These are phyloP conservation scores for Rhodinocichla rosea DNA, from an alignment of 2,113 vertebrate genomes.

Conservation along the genomic window DNA sequence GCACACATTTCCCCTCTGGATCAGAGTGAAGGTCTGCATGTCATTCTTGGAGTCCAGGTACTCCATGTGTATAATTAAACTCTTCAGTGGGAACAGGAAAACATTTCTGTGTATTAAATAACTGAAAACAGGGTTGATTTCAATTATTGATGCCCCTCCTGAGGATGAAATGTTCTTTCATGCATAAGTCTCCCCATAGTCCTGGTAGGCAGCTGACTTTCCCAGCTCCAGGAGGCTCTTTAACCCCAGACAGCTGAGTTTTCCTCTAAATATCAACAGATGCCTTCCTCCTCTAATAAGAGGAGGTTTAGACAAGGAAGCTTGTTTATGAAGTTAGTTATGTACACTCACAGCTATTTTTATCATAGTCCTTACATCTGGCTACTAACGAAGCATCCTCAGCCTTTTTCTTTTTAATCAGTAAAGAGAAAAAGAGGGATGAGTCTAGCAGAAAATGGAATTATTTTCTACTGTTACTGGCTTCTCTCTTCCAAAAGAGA, in stretches of 20 bases:
- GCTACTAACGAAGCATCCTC: background rate
- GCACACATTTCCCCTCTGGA: background rate
- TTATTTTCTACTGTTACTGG: background rate
- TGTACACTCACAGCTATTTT: background rate
- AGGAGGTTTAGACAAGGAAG: conserved; percentile 13
- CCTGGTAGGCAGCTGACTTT: background rate
- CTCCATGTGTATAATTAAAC: background rate
- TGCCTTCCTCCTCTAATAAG: conserved; percentile 24
- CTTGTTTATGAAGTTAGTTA: conserved; percentile 40
- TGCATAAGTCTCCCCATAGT: background rate
- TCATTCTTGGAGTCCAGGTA: background rate
- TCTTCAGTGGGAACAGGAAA: background rate
- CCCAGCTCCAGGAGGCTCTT: conserved; percentile 30
- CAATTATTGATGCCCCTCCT: background rate
- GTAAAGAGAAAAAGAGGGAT: background rate
- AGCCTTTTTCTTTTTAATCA: background rate
- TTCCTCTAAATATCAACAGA: conserved; percentile 45
- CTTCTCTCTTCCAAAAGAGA: background rate
- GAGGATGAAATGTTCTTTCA: background rate
- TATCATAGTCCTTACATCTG: background rate
- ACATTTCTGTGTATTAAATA: background rate
- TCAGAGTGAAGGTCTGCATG: background rate
- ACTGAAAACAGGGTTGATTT: background rate
- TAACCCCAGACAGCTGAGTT: conserved; percentile 24
- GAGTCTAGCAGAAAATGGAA: background rate